Percentiles rank a stretch among this genome's conserved stretches.
Conservation (phyloP, 2,113 vertebrate genomes). For the Phocoena phocoena region DNA sequence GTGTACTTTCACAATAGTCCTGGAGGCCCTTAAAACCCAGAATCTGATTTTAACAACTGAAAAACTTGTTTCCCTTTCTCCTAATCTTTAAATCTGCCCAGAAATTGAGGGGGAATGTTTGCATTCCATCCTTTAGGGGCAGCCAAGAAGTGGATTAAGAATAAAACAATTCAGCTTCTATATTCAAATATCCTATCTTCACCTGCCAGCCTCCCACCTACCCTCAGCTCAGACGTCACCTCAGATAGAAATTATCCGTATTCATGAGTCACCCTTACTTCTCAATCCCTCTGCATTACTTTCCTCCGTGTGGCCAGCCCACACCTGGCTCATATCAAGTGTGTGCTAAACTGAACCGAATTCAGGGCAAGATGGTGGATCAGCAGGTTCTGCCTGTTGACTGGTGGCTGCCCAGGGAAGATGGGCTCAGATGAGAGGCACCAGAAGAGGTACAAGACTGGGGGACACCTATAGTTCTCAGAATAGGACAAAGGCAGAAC, state of each 20-base stretch:
- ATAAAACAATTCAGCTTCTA: neutral
- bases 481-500: neutral
- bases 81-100: neutral
- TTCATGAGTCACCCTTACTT: neutral
- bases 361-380: neutral
- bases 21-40: neutral
- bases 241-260: neutral
- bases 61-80: neutral
- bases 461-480: neutral
- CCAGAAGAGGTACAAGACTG: neutral
- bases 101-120: neutral
- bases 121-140: neutral
- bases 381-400: neutral
- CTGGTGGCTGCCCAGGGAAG: neutral
- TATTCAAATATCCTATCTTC: neutral
- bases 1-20: neutral
- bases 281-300: neutral
- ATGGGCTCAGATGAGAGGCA: neutral
- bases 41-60: neutral
- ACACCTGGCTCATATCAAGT: neutral
- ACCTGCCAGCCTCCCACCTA: neutral
- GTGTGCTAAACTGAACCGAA: neutral
- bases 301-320: fast-evolving
- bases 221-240: neutral
- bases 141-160: neutral